Percentiles rank a stretch among this genome's conserved stretches.
Evolutionary conservation across 2,113 vertebrate genomes (phyloP).

Genomic region (Saguinus midas): DNA sequence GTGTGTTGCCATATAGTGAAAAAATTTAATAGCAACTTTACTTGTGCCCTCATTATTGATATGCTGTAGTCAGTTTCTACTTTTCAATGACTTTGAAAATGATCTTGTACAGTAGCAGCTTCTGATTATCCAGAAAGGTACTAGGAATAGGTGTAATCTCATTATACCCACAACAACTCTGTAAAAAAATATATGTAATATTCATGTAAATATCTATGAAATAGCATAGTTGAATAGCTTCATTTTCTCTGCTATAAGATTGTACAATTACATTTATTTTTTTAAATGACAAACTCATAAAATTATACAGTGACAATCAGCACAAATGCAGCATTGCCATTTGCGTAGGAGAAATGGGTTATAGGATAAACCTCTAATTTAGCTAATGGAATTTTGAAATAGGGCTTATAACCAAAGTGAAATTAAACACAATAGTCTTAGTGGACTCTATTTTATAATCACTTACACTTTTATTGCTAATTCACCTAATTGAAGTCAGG

Average conservation of each 20-base stretch:
- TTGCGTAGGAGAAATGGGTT: constrained; percentile 62
- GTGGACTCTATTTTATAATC: constrained; percentile 50
- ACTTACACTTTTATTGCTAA: constrained; percentile 67
- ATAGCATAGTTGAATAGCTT: constrained; percentile 63
- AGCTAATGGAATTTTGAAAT: constrained; percentile 72
- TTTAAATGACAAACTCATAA: constrained; percentile 72
- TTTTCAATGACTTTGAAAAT: constrained; percentile 76
- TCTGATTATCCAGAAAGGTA: constrained; percentile 61
- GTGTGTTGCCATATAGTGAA: neutral
- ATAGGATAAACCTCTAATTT: constrained; percentile 67
- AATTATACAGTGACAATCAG: constrained; percentile 68
- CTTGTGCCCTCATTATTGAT: constrained; percentile 55
- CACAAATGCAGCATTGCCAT: constrained; percentile 59
- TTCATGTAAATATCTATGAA: constrained; percentile 74
- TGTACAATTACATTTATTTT: constrained; percentile 72
- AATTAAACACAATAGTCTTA: constrained; percentile 62
- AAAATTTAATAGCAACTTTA: constrained; percentile 47
- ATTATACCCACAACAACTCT: constrained; percentile 67
- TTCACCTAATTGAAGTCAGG: constrained; percentile 60
- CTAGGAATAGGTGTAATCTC: constrained; percentile 71
- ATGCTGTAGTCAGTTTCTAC: constrained; percentile 44
- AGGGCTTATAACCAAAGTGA: constrained; percentile 54
- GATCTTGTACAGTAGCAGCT: constrained; percentile 45
- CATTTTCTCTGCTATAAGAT: constrained; percentile 74
- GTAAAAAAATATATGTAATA: constrained; percentile 69